phyloP scores from a whole-genome alignment of 2,888 invertebrate genomes.

The Chloroclysta siterata region DNA sequence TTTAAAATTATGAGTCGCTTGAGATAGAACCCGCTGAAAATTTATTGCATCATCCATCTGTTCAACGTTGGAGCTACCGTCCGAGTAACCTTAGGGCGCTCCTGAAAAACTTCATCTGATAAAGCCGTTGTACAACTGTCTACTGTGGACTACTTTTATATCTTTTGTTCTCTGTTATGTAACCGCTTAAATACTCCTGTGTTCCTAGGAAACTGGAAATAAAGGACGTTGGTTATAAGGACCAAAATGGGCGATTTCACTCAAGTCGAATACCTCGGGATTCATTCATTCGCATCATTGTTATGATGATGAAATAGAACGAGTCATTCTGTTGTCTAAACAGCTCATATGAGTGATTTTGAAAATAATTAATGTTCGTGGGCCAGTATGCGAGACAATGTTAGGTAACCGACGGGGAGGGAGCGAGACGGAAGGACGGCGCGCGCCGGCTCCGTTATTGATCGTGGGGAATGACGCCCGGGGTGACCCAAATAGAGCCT shows the following conservation, averaged over 20 bases:
- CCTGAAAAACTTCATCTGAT: constrained; percentile 41
- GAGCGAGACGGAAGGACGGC: constrained; percentile 70
- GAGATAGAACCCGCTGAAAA: constrained; percentile 55
- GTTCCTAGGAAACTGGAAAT: constrained; percentile 40
- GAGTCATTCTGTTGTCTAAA: constrained; percentile 56
- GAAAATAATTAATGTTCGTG: constrained; percentile 78
- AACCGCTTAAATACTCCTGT: constrained; percentile 44
- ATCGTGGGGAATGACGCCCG: constrained; percentile 83
- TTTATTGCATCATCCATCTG: constrained; percentile 57
- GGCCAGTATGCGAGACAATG: constrained; percentile 75
- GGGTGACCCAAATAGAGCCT: constrained; percentile 85
- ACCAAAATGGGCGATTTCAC: constrained; percentile 36
- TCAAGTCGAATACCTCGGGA: constrained; percentile 21
- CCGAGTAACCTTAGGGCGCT: constrained; percentile 43
- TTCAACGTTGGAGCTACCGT: constrained; percentile 47
- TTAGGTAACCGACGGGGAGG: constrained; percentile 76
- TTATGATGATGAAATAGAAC: constrained; percentile 37
- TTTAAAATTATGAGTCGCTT: constrained; percentile 63
- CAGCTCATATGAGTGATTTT: constrained; percentile 65
- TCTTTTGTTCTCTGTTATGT: constrained; percentile 59
- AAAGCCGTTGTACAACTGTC: constrained; percentile 41
- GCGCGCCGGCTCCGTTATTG: constrained; percentile 81
- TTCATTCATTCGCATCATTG: constrained; percentile 29
- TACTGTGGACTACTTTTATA: constrained; percentile 49
- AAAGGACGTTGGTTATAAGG: constrained; percentile 28